Evolutionary conservation across 1,140 invertebrate species (phyloP).

Genomic region (Diuraphis noxia): DNA sequence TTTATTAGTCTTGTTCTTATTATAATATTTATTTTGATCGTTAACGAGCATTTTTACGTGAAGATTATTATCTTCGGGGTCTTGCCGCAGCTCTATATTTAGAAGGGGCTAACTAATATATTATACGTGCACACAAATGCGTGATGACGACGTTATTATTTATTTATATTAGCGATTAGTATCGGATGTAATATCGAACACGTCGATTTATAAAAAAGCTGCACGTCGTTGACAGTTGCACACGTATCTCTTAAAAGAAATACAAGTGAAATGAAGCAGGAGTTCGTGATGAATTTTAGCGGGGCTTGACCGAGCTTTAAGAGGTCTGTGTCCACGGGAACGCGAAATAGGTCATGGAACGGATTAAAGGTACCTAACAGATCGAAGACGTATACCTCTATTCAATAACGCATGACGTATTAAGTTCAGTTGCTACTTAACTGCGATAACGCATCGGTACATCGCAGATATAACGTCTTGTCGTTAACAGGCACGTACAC

Average conservation of each 20-base stretch:
- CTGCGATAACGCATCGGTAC: neutral
- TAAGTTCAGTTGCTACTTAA: neutral
- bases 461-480: neutral
- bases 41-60: neutral
- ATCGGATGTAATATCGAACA: neutral
- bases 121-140: too few species aligned
- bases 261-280: neutral
- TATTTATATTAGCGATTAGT: neutral
- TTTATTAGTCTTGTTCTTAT: neutral
- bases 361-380: accelerated
- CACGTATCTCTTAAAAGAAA: neutral
- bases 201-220: too few species aligned
- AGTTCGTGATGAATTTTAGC: neutral
- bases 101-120: neutral
- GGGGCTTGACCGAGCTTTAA: neutral
- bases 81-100: neutral
- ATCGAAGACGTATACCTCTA: neutral
- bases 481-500: neutral
- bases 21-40: neutral
- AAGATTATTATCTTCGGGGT: neutral
- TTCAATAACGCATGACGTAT: too few species aligned
- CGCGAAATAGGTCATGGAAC: neutral
- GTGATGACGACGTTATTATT: neutral
- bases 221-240: too few species aligned
- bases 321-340: neutral